A percentile compares a stretch with the other conserved stretches of the same genome.
Conservation (phyloP, 1,140 invertebrate genomes). For the Drosophila saltans region DNA sequence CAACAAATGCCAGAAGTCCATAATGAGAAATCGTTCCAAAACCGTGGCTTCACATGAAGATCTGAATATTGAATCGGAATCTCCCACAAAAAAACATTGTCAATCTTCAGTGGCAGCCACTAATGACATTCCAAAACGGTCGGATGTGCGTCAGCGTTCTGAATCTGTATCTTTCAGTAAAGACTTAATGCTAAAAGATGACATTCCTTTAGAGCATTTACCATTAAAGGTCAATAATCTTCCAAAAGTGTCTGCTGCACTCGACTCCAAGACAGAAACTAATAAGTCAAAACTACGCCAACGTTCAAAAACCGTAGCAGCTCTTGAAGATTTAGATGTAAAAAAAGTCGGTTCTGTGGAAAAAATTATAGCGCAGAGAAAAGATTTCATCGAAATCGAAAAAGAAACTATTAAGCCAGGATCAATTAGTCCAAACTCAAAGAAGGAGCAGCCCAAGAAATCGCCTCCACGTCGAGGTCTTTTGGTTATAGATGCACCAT, state of each 20-base stretch:
- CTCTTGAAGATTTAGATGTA: background rate
- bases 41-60: background rate
- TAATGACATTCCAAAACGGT: background rate
- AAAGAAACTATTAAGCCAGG: background rate
- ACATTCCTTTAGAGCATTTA: background rate
- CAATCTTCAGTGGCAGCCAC: background rate
- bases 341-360: background rate
- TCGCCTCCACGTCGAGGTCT: slow-evolving; percentile 22
- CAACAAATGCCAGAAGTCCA: background rate
- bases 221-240: too few relatives aligned
- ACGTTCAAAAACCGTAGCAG: background rate
- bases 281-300: background rate
- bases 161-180: background rate
- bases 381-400: background rate
- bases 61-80: background rate
- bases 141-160: background rate
- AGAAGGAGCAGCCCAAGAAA: background rate
- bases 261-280: background rate
- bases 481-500: slow-evolving; percentile 54
- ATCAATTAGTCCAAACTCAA: background rate
- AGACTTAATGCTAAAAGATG: background rate
- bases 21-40: background rate
- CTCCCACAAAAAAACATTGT: background rate
- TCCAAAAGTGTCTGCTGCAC: background rate
- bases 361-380: background rate